A percentile compares a stretch with the other conserved stretches of the same genome.
Evolutionary conservation across 2,113 vertebrate genomes (phyloP).

Genomic region (Indri indri): DNA sequence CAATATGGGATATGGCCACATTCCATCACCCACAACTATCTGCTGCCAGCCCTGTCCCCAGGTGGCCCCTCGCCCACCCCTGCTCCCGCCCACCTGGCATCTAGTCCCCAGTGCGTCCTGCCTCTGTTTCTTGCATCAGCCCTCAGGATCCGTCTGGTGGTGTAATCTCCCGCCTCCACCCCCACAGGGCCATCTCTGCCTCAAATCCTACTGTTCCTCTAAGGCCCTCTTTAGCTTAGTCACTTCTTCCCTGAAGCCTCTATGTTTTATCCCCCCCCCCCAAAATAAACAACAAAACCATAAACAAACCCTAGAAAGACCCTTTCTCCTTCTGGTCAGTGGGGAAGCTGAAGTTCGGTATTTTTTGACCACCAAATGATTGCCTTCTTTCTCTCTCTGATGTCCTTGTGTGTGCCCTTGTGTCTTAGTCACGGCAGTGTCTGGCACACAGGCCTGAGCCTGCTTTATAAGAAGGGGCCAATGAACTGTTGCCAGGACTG

Average conservation of each 20-base stretch:
- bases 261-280: not conserved
- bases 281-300: too few relatives aligned
- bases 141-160: not conserved
- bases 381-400: not conserved
- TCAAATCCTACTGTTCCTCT: not conserved
- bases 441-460: not conserved
- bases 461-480: not conserved
- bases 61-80: not conserved
- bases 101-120: fast-evolving
- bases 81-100: not conserved
- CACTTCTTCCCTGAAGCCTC: constrained; percentile 10
- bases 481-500: not conserved
- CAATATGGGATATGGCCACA: fast-evolving
- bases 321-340: not conserved
- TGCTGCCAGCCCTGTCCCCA: too few relatives aligned
- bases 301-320: not conserved
- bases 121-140: not conserved
- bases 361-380: not conserved
- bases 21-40: not conserved
- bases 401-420: not conserved
- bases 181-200: not conserved
- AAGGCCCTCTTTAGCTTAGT: not conserved
- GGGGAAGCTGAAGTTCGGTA: not conserved
- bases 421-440: not conserved
- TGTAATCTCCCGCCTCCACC: not conserved